Conservation (phyloP, 2,797 vertebrate species). For the Netta rufina region DNA sequence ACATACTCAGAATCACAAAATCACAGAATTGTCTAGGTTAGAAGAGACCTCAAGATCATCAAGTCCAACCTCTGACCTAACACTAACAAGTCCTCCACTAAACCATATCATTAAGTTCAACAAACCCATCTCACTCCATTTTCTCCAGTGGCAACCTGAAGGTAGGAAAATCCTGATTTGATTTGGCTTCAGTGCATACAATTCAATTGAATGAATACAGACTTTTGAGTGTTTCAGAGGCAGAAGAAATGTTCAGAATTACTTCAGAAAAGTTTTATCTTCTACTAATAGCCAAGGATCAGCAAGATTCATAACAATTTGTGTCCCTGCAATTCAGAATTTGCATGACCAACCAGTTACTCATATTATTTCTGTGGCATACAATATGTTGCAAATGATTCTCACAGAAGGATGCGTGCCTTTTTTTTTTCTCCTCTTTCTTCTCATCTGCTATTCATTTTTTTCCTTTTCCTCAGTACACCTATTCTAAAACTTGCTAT, state of each 20-base stretch:
- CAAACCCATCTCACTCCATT: not conserved
- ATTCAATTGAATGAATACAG: not conserved
- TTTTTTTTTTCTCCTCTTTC: not conserved
- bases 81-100: too few relatives aligned
- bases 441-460: not conserved
- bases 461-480: not conserved
- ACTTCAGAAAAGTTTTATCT: not conserved
- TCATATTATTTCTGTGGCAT: not conserved
- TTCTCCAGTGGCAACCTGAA: not conserved
- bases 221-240: not conserved
- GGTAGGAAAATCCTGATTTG: not conserved
- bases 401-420: accelerated
- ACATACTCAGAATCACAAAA: too few relatives aligned
- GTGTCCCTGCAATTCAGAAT: not conserved
- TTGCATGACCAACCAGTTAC: not conserved
- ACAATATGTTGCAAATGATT: not conserved
- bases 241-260: not conserved
- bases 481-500: not conserved
- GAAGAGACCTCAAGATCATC: too few relatives aligned
- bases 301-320: not conserved
- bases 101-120: too few relatives aligned
- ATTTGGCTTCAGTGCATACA: not conserved
- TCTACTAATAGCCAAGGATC: not conserved
- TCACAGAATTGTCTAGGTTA: too few relatives aligned
- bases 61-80: too few relatives aligned